Conservation (phyloP, 2,113 vertebrate species). For the Mormoops blainvillei region DNA sequence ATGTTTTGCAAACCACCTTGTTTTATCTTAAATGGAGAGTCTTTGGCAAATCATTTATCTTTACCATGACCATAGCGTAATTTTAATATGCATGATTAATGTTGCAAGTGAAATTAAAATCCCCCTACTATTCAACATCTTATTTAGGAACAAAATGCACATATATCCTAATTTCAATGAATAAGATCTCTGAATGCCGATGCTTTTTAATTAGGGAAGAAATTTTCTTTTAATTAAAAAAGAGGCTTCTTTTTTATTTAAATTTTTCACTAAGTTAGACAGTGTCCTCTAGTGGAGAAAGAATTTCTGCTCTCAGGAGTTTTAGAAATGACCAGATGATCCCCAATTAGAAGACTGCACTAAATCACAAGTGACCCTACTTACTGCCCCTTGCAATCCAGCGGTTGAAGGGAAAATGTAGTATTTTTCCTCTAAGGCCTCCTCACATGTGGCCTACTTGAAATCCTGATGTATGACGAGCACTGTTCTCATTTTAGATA, state of each 20-base stretch:
- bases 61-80: conserved; percentile 17
- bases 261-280: conserved; percentile 31
- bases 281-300: conserved; percentile 70
- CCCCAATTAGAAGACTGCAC: conserved; percentile 32
- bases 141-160: conserved; percentile 52
- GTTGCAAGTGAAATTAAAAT: conserved; percentile 54
- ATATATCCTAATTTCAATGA: conserved; percentile 43
- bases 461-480: conserved; percentile 42
- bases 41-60: conserved; percentile 52
- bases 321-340: conserved; percentile 45
- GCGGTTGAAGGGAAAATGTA: conserved; percentile 28
- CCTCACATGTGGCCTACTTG: conserved; percentile 16
- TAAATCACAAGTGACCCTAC: conserved; percentile 26
- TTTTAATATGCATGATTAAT: conserved; percentile 61
- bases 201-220: conserved; percentile 60
- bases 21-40: conserved; percentile 48
- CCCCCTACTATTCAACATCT: conserved; percentile 11
- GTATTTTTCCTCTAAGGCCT: conserved; percentile 9
- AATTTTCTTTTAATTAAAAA: conserved; percentile 61
- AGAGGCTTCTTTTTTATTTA: not conserved
- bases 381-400: conserved; percentile 8
- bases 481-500: conserved; percentile 63
- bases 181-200: conserved; percentile 40
- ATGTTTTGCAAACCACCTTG: conserved; percentile 39
- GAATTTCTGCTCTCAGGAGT: conserved; percentile 27